Conservation (phyloP, 1,140 invertebrate genomes). For the Andrena cerasifolii region DNA sequence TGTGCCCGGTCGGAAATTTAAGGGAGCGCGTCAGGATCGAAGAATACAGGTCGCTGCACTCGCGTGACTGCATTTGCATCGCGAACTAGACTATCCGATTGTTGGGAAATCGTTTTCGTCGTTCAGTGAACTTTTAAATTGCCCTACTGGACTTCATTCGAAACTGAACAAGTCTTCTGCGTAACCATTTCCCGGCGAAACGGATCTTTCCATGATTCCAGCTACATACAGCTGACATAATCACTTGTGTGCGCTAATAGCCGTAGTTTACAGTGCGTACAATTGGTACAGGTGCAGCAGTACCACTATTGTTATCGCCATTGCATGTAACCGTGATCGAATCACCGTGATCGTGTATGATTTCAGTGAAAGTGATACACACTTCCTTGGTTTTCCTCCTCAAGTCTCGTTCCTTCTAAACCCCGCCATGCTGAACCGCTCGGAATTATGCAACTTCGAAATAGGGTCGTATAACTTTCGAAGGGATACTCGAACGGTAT, state of each 20-base stretch:
- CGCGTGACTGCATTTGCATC: slow-evolving; percentile 30
- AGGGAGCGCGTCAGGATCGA: slow-evolving; percentile 16
- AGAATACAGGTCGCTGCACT: slow-evolving; percentile 42
- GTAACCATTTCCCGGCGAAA: neutral
- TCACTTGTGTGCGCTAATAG: neutral
- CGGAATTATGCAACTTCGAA: slow-evolving; percentile 63
- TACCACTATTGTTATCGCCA: slow-evolving; percentile 1
- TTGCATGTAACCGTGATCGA: slow-evolving; percentile 17
- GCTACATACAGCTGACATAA: neutral
- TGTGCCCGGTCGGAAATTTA: neutral
- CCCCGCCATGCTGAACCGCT: neutral
- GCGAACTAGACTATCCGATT: slow-evolving; percentile 8
- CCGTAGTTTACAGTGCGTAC: slow-evolving; percentile 8
- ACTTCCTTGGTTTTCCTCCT: slow-evolving; percentile 64
- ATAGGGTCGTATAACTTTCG: slow-evolving; percentile 49
- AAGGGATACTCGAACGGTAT: too few relatives aligned
- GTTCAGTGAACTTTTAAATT: slow-evolving; percentile 5
- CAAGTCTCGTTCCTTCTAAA: slow-evolving; percentile 18
- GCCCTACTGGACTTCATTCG: neutral
- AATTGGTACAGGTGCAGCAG: slow-evolving; percentile 32
- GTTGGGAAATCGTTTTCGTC: slow-evolving; percentile 6
- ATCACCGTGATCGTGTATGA: slow-evolving; percentile 25
- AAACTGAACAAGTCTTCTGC: neutral
- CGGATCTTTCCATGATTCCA: slow-evolving; percentile 14
- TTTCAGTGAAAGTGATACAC: slow-evolving; percentile 73